These are phyloP conservation scores for Abscondita cerata DNA, from an alignment of 2,888 invertebrate genomes.

Conservation along the genomic window DNA sequence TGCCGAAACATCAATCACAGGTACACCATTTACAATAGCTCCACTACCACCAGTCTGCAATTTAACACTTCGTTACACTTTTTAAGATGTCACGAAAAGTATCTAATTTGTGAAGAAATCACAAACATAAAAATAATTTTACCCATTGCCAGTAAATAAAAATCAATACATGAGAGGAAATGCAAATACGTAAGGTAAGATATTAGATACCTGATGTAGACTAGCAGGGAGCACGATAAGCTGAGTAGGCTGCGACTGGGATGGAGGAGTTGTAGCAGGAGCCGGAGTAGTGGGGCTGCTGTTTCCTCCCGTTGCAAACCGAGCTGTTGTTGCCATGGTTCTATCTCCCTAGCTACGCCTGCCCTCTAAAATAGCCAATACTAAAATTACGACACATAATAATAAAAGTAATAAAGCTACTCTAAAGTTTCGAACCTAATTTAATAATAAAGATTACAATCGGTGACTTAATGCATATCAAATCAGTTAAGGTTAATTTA, in stretches of 20 bases:
- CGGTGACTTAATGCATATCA: too few relatives aligned
- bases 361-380: conserved; percentile 54
- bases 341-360: conserved; percentile 58
- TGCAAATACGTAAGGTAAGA: conserved; percentile 33
- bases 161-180: conserved; percentile 35
- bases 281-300: conserved; percentile 60
- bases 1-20: conserved; percentile 59
- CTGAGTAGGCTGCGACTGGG: conserved; percentile 57
- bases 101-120: too few relatives aligned
- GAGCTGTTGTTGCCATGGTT: conserved; percentile 65
- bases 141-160: conserved; percentile 18
- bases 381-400: conserved; percentile 16
- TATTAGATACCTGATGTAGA: conserved; percentile 58
- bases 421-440: background rate
- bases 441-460: too few relatives aligned
- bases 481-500: too few relatives aligned
- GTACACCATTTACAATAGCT: conserved; percentile 55
- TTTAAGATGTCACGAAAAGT: too few relatives aligned
- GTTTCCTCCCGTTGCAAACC: conserved; percentile 64
- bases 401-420: conserved; percentile 2
- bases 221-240: conserved; percentile 60
- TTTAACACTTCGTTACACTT: too few relatives aligned
- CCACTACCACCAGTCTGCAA: conserved; percentile 20
- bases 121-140: too few relatives aligned
- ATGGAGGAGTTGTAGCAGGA: conserved; percentile 57